Evolutionary conservation across 2,888 invertebrate species (phyloP).

Genomic region (Leptura quadrifasciata): DNA sequence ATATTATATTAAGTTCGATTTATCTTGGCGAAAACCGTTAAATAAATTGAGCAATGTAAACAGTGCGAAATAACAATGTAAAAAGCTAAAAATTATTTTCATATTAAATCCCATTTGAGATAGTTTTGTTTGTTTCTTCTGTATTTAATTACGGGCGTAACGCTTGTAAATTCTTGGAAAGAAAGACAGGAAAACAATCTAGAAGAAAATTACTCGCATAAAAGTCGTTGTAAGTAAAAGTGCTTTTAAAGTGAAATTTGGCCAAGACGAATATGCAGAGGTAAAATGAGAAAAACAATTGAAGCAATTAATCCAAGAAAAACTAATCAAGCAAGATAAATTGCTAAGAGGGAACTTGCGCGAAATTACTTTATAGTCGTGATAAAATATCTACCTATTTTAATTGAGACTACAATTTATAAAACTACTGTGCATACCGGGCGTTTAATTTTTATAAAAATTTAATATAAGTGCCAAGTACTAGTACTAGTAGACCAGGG

Average conservation of each 20-base stretch:
- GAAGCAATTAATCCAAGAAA: conserved; percentile 75
- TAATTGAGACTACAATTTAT: conserved; percentile 72
- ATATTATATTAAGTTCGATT: too few relatives aligned
- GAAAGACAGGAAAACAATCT: conserved; percentile 63
- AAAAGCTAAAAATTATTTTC: conserved; percentile 29
- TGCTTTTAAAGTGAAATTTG: conserved; percentile 69
- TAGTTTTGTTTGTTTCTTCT: conserved; percentile 58
- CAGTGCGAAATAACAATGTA: background rate
- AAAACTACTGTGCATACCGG: conserved; percentile 61
- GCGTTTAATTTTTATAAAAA: conserved; percentile 29
- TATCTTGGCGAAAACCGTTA: too few relatives aligned
- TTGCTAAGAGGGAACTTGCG: conserved; percentile 69
- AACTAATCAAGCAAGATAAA: conserved; percentile 75
- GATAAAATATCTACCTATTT: conserved; percentile 74
- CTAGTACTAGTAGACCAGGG: too few relatives aligned
- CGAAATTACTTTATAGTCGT: conserved; percentile 74
- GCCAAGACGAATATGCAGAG: conserved; percentile 72
- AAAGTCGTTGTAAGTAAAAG: conserved; percentile 68
- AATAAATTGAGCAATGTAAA: background rate
- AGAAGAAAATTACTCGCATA: conserved; percentile 64
- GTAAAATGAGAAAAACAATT: conserved; percentile 74
- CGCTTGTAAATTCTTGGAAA: conserved; percentile 55
- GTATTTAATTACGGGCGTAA: conserved; percentile 59
- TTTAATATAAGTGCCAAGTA: conserved; percentile 26
- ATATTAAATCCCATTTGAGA: conserved; percentile 51